Evolutionary conservation across 2,797 vertebrate species (phyloP), one percentile per base, ranked within the genome.

Genomic region (Channallabes apus): DNA sequence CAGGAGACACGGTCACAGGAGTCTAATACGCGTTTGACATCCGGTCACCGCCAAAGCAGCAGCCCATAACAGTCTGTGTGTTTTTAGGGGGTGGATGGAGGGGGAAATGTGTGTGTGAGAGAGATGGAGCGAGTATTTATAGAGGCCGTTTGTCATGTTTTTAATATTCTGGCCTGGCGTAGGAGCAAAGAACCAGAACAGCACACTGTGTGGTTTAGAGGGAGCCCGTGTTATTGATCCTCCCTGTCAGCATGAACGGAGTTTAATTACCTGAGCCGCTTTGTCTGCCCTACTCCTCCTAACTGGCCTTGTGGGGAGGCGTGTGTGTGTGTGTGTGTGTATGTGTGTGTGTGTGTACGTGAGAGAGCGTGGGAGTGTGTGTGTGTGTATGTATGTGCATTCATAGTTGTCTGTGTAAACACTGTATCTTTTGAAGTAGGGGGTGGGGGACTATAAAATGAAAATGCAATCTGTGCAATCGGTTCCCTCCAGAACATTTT

Each of bases 251-350:
- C 84, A 88, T 89, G 86, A 89, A 91, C 87, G 77, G 87, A 89
- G 84, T 90, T 88, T 90, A 88, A 90, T 91, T 90, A 90, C 88
- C 88, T 87, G 89, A 88, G 86, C 84, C 46, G 87, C 87, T 89
- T 87, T 84, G 89, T 87, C 85, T 88, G 87, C 80, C 88, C 83
- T 72, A 35, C 82, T 85, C 86, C 59, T 80, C 87, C 88, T 88
- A 88, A 90, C 85, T 87, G 87, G 82, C 86, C 88, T 88, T 78
- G n/a, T 20, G 81, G 84, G 84, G 82, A 75, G 88, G 69, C 78
- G 54, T 80, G 69, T 85, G 73, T 77, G 79, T 84, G 56, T 73
- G 46, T 75, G 41, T 58, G 75, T 14, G 46, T 20, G 75, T 83
- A 27, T 64, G 65, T 71, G 72, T 75, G 41, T 58, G 75, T 6